phyloP scores from a whole-genome alignment of 2,113 vertebrate genomes.

The Manacus vitellinus region DNA sequence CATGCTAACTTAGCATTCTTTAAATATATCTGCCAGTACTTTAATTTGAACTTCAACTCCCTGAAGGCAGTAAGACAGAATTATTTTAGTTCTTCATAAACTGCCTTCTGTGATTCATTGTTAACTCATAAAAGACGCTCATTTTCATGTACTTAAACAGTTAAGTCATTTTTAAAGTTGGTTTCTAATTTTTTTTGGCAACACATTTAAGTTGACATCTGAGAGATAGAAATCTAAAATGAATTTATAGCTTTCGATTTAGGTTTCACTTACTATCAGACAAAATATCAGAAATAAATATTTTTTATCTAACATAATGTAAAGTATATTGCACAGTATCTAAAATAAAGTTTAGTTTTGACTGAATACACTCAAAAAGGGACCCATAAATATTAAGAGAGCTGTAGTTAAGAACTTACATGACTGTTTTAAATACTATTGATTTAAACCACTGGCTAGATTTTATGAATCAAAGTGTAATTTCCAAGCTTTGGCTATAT shows the following conservation, averaged over 20 bases:
- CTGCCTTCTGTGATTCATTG: slow-evolving; percentile 78
- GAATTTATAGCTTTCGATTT: slow-evolving; percentile 55
- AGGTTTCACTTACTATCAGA: slow-evolving; percentile 35
- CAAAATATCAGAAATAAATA: slow-evolving; percentile 67
- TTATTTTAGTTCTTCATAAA: slow-evolving; percentile 78
- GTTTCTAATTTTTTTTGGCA: slow-evolving; percentile 66
- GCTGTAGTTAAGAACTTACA: slow-evolving; percentile 81
- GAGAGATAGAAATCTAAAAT: slow-evolving; percentile 71
- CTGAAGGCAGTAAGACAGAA: slow-evolving; percentile 76
- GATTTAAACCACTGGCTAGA: slow-evolving; percentile 84
- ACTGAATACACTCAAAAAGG: slow-evolving; percentile 72
- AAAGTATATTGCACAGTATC: slow-evolving; percentile 43
- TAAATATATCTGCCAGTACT: slow-evolving; percentile 76
- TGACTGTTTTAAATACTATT: slow-evolving; percentile 89
- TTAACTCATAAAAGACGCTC: slow-evolving; percentile 74
- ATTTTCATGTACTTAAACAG: slow-evolving; percentile 71
- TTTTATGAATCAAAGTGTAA: slow-evolving; percentile 86
- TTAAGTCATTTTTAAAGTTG: slow-evolving; percentile 69
- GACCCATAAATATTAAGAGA: slow-evolving; percentile 78
- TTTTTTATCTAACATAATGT: slow-evolving; percentile 58
- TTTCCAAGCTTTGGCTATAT: slow-evolving; percentile 80
- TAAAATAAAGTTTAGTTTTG: slow-evolving; percentile 74
- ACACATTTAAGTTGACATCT: slow-evolving; percentile 70
- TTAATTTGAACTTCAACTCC: slow-evolving; percentile 80
- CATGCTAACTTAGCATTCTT: slow-evolving; percentile 71